These are phyloP conservation scores for Diorhabda sublineata DNA, from an alignment of 1,140 invertebrate species.

Conservation along the genomic window DNA sequence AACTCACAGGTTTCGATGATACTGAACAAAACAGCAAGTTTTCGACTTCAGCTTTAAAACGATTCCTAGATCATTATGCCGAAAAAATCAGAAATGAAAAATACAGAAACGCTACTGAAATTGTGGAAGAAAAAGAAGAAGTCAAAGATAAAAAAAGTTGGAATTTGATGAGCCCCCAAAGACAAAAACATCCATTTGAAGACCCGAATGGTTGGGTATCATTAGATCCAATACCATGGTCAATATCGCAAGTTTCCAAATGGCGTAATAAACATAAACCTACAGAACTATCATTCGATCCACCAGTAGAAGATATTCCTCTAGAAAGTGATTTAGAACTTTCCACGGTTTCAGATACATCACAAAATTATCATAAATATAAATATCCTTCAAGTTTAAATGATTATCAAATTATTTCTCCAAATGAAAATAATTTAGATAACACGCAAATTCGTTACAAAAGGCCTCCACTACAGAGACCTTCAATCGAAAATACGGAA, in stretches of 20 bases:
- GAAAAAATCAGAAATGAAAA: conserved; percentile 52
- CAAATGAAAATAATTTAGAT: background rate
- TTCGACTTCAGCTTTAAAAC: conserved; percentile 51
- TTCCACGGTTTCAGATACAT: background rate
- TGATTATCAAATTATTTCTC: background rate
- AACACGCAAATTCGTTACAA: background rate
- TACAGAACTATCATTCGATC: conserved; percentile 5
- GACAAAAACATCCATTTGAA: conserved; percentile 59
- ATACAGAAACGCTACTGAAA: conserved; percentile 46
- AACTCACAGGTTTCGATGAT: background rate
- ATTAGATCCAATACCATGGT: conserved; percentile 72
- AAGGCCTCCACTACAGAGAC: conserved; percentile 7
- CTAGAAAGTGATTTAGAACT: background rate
- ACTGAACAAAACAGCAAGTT: conserved; percentile 35
- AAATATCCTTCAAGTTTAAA: background rate
- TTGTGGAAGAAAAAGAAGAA: conserved; percentile 45
- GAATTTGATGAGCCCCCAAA: conserved; percentile 50
- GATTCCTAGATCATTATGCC: conserved; percentile 56
- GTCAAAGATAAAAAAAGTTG: conserved; percentile 47
- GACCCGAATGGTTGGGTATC: conserved; percentile 73
- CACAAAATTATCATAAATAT: conserved; percentile 3
- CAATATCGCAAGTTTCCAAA: conserved; percentile 72
- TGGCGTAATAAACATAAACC: conserved; percentile 56
- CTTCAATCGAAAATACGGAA: conserved; percentile 20
- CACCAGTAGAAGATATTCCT: background rate